These are phyloP conservation scores for Leguminivora glycinivorella DNA, from an alignment of 1,140 invertebrate species.

Conservation along the genomic window DNA sequence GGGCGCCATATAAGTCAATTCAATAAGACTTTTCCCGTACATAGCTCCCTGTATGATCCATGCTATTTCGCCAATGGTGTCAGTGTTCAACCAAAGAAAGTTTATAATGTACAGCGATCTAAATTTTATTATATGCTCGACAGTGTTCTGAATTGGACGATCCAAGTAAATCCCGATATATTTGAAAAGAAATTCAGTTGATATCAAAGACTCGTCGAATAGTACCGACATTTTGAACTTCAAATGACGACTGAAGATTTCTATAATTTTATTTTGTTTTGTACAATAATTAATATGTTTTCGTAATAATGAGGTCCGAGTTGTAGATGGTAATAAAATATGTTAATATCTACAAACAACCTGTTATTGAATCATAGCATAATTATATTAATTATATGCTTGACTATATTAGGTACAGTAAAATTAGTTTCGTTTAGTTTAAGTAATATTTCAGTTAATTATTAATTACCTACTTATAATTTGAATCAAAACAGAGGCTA, in stretches of 20 bases:
- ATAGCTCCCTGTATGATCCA: conserved; percentile 43
- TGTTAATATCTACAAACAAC: no score
- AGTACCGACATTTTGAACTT: neutral
- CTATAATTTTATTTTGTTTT: no score
- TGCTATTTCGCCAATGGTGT: conserved; percentile 42
- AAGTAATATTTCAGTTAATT: no score
- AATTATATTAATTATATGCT: no score
- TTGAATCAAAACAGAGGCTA: no score
- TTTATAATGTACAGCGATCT: conserved; percentile 29
- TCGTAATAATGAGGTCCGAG: no score
- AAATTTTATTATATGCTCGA: neutral
- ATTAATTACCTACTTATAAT: no score
- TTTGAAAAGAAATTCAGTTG: neutral
- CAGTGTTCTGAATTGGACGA: neutral
- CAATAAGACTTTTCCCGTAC: conserved; percentile 39
- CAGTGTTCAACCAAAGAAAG: conserved; percentile 41
- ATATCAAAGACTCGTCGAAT: neutral
- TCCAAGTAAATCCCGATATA: neutral
- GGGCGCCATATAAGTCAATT: conserved; percentile 21
- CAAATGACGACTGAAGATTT: neutral
- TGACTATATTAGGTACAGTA: no score
- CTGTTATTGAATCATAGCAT: no score
- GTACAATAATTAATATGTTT: no score
- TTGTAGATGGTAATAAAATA: no score
- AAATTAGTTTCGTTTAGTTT: no score